These are phyloP conservation scores for Ptilorrhoa leucosticta DNA, from an alignment of 2,113 vertebrate genomes.

Conservation along the genomic window DNA sequence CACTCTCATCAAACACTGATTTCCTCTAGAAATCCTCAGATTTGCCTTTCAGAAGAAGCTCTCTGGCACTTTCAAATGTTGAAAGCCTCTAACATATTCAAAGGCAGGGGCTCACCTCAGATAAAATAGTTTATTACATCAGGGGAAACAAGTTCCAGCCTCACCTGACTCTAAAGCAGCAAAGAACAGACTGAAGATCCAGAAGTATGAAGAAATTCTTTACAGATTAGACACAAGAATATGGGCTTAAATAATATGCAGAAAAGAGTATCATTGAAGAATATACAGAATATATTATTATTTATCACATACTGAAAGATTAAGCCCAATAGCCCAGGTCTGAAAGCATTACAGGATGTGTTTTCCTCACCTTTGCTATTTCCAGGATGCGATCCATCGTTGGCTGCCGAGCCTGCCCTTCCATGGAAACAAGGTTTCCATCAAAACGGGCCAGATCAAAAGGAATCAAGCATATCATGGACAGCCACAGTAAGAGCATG, in stretches of 20 bases:
- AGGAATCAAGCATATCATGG: constrained; percentile 92
- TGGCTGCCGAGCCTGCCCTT: constrained; percentile 62
- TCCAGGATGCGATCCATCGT: constrained; percentile 88
- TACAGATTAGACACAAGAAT: background rate
- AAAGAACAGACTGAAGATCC: background rate
- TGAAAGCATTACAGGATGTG: background rate
- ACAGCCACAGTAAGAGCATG: constrained; percentile 92
- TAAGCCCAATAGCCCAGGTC: background rate
- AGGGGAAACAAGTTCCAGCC: background rate
- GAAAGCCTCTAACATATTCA: background rate
- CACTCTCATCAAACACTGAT: rapidly evolving
- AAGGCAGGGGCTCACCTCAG: background rate
- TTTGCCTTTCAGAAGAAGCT: background rate
- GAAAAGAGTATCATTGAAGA: background rate
- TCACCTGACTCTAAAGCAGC: background rate
- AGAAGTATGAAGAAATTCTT: background rate
- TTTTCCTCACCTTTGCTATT: constrained; percentile 79
- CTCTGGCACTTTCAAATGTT: background rate
- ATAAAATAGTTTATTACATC: background rate
- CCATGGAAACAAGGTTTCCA: constrained; percentile 67
- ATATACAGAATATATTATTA: rapidly evolving
- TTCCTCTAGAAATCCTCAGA: background rate
- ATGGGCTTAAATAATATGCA: background rate
- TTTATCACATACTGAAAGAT: background rate
- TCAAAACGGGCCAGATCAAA: constrained; percentile 93